These are phyloP conservation scores for Amiota mariae DNA, from an alignment of 2,888 invertebrate genomes.

Conservation along the genomic window DNA sequence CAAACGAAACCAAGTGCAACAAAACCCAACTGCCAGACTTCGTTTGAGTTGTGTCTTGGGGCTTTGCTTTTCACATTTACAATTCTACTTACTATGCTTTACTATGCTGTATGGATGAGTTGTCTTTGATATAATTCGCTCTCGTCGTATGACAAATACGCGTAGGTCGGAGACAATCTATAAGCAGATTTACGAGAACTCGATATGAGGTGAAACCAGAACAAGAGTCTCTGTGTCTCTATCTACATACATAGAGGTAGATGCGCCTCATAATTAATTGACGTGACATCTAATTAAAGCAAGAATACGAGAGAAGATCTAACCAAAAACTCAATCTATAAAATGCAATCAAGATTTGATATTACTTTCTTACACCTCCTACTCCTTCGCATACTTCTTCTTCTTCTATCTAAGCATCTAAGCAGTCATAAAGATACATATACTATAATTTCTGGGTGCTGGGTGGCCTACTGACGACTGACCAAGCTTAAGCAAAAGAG, in stretches of 20 bases:
- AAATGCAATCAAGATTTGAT: background rate
- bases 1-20: background rate
- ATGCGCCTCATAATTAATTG: conserved; percentile 19
- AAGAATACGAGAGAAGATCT: background rate
- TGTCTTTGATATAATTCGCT: background rate
- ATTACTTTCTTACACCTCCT: too few relatives aligned
- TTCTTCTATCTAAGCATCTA: background rate
- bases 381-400: background rate
- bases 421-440: background rate
- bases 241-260: background rate
- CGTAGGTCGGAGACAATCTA: conserved; percentile 8
- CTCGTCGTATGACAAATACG: conserved; percentile 7
- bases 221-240: background rate
- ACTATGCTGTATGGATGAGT: too few relatives aligned
- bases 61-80: too few relatives aligned
- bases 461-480: conserved; percentile 20
- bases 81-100: too few relatives aligned
- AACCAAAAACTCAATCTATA: background rate
- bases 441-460: background rate
- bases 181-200: conserved; percentile 21
- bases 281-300: conserved; percentile 20
- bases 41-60: too few relatives aligned
- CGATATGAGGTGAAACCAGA: conserved; percentile 6
- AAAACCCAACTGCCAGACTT: too few relatives aligned
- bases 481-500: background rate